Base-by-base conservation (phyloP, 2,888 invertebrate species). In the Drosophila paranaensis region DNA sequence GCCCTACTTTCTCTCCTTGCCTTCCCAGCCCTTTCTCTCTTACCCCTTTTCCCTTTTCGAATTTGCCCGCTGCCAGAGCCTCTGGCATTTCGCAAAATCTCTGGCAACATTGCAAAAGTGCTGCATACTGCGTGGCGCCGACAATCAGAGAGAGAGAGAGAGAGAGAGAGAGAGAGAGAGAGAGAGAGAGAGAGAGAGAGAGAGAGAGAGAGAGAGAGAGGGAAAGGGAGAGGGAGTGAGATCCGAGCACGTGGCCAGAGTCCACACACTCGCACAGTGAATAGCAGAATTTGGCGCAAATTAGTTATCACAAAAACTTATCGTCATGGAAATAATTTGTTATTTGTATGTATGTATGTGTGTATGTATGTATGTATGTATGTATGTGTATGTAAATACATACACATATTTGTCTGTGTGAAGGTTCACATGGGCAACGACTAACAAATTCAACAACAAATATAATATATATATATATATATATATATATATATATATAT, bases 61-160 rank as follows among this genome's bases (percentile, higher is more conserved):
- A 35, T 25, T 25, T 8, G 8, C 33, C 10, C 20, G 25, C 14
- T 14, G 25, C 6, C 42, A 56, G 8, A 55, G 73, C 4, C 57
- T 11, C 30, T 33, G 48, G 6, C 51, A 51, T 56, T 57, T 64
- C 42, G 6, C 10, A 10, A 45, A 60, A 25, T 60, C 64, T 30
- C 64, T 30, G 58, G 43, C 43, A 63, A 13, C 54, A 40, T 53
- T 30, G 27, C 20, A 62, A 69, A 65, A 65, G 16, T 74, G 57
- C 45, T 70, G 77, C 77, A 64, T 77, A 77, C 79, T 63, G 56
- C 45, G 33, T 16, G 66, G 77, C 60, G 79, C 30, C 10, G 43
- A 4, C 53, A 57, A 3, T 2, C 35, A 8, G 10, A 30, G 35
- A 50, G 16, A 25, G 13, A 51, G 16, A 6, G n/a, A 42, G 20